Base-by-base conservation (phyloP, 1,140 invertebrate species). In the Panagrolaimus sp. region DNA sequence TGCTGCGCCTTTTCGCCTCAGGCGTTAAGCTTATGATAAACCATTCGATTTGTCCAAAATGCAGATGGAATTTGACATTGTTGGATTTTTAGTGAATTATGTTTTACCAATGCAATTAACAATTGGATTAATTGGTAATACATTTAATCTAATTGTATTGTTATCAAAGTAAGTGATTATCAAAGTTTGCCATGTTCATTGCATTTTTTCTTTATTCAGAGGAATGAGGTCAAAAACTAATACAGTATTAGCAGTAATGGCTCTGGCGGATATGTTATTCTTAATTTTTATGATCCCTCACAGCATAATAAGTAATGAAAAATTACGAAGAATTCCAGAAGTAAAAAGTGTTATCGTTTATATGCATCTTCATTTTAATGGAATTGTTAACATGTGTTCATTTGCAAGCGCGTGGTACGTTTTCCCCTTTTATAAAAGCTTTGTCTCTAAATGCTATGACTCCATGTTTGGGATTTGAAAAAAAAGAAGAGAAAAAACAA, bases 231-330 rank as follows among this genome's bases (percentile, higher is more conserved):
- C 72, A 16, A 78, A 78, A 43, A 76, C 74, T 13, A 76, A 76
- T 61, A 69, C 67, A n/a, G 47, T 76, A 27, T 65, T 76, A 27
- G 73, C 74, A 20, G 61, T 68, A 20, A 74, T 78, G 57, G 74
- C 74, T 0, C 48, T 76, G 9, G 74, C 74, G 16, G 74, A 76
- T 63, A 78, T 76, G 31, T 57, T 75, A 11, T 76, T 76, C 46
- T 46, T 76, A 20, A 20, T 78, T 13, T 70, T 69, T 65, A 76
- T 78, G 74, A 42, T 78, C 16, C 76, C 76, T 13, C 76, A 76
- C 64, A 73, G 73, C 38, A 42, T 76, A 16, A 71, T 68, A 72
- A 8, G n/a, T 23, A 72, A 72, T 23, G 70, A 53, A 14, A 42
- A 66, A 27, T 38, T 78, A 14, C 69, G 43, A 14, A 45, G 43